phyloP scores from a whole-genome alignment of 2,797 vertebrate species.

The Microctenopoma steveboyesi region DNA sequence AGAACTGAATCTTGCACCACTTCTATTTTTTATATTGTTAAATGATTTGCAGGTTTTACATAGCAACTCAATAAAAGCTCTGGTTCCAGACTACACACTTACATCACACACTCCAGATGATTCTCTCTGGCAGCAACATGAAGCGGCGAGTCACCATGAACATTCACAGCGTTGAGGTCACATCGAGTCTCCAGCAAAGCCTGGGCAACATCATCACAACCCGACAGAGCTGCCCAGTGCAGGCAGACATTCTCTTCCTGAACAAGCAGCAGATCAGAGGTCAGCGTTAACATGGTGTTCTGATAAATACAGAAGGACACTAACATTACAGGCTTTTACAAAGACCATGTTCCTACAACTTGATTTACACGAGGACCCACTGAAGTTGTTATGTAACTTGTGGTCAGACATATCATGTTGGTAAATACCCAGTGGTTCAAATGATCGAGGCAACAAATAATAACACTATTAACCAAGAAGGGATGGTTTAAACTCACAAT shows the following conservation, averaged over 20 bases:
- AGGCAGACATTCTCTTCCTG: conserved; percentile 98
- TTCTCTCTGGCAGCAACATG: conserved; percentile 94
- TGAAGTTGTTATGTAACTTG: too few relatives aligned
- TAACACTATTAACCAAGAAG: too few relatives aligned
- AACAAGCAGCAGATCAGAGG: not conserved
- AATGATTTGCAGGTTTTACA: too few relatives aligned
- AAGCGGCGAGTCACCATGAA: conserved; percentile 93
- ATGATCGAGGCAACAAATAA: not conserved
- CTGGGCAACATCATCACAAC: conserved; percentile 91
- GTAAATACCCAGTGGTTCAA: too few relatives aligned
- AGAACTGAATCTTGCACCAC: too few relatives aligned
- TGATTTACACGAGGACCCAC: too few relatives aligned
- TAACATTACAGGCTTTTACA: too few relatives aligned
- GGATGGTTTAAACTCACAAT: too few relatives aligned
- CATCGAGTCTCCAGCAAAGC: conserved; percentile 91
- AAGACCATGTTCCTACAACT: too few relatives aligned
- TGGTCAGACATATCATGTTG: too few relatives aligned
- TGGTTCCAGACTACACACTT: conserved; percentile 71
- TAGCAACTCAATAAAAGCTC: too few relatives aligned
- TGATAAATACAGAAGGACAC: not conserved
- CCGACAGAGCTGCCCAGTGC: conserved; percentile 97
- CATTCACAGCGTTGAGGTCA: conserved; percentile 89
- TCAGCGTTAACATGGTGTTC: not conserved
- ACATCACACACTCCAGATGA: conserved; percentile 95
- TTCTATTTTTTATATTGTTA: too few relatives aligned